Percentiles rank a stretch among this genome's conserved stretches.
Evolutionary conservation across 2,797 vertebrate species (phyloP).

Genomic region (Ptychobarbus kaznakovi): DNA sequence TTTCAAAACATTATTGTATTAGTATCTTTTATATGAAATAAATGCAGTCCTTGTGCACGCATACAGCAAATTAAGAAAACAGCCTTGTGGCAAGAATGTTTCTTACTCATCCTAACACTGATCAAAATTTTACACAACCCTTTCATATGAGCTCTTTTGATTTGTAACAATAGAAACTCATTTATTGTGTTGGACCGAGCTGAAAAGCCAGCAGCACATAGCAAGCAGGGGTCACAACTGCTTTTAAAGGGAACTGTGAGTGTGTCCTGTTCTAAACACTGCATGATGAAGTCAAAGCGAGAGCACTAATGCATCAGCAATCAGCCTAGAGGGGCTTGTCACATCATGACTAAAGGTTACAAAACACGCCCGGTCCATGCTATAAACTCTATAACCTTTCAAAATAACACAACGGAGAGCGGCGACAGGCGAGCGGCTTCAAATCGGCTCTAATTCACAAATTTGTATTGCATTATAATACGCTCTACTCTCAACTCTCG

Average conservation of each 20-base stretch:
- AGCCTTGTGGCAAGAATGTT: not conserved
- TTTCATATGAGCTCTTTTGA: conserved; percentile 44
- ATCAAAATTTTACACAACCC: conserved; percentile 29
- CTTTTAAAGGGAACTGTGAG: conserved; percentile 48
- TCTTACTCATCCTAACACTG: not conserved
- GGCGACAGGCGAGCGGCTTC: conserved; percentile 28
- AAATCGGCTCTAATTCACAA: conserved; percentile 52
- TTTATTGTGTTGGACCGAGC: conserved; percentile 55
- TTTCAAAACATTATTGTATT: not conserved
- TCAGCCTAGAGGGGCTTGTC: conserved; percentile 57
- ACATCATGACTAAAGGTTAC: conserved; percentile 58
- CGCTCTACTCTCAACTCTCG: conserved; percentile 23
- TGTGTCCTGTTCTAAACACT: conserved; percentile 57
- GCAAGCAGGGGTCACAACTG: conserved; percentile 52
- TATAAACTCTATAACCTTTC: conserved; percentile 52
- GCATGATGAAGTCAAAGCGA: conserved; percentile 58
- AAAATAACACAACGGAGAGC: conserved; percentile 42
- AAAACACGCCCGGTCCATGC: conserved; percentile 42
- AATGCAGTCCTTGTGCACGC: not conserved
- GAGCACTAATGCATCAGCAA: conserved; percentile 56
- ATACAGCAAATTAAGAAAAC: not conserved
- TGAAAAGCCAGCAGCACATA: conserved; percentile 61
- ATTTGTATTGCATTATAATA: conserved; percentile 48
- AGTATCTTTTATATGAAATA: not conserved
- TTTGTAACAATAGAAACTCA: conserved; percentile 39